Evolutionary conservation across 2,113 vertebrate species (phyloP), one percentile per base, ranked within the genome.

Genomic region (Emberiza fucata): DNA sequence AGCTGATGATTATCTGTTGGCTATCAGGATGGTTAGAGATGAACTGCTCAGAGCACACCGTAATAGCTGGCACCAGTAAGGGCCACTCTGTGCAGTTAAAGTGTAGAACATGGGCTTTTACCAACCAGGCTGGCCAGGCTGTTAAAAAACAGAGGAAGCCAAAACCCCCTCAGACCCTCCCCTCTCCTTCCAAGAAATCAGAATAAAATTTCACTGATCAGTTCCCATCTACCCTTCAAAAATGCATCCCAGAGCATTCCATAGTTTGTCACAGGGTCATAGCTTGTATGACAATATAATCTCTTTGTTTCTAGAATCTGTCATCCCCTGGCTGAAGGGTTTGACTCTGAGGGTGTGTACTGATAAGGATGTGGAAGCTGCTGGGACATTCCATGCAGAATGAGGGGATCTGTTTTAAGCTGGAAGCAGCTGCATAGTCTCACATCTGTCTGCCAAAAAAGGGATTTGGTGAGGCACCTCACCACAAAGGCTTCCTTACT

Each of bases 221-320:
- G 9, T 72, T 93, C 65, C 51, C 29, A 69, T 8, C 10, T n/a
- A 29, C 28, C 42, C 25, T 89, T 90, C 70, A 79, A 48, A 60
- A 89, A 59, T n/a, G 14, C 57, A 60, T 27, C 39, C 31, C 35
- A 51, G 48, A 81, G 9, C 18, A 54, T 76, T 85, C 65, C 2
- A 0, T 44, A 14, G 25, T 42, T 56, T 81, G 37, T 53, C 83
- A 48, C 16, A 60, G 69, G 53, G 61, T 86, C 86, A 39, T 71
- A 87, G 48, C 31, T 91, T 45, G 56, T 37, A 14, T 60, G 89
- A 92, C 65, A 60, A 78, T 37, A 59, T 79, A 54, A 60, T 79
- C 73, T 63, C 84, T 94, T 86, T 91, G 89, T 81, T 92, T 97
- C 93, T 40, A 60, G 56, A 61, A 64, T 61, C 56, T 92, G 66